These are phyloP conservation scores for Hozukius guyotensis DNA, from an alignment of 2,797 vertebrate genomes.

Conservation along the genomic window DNA sequence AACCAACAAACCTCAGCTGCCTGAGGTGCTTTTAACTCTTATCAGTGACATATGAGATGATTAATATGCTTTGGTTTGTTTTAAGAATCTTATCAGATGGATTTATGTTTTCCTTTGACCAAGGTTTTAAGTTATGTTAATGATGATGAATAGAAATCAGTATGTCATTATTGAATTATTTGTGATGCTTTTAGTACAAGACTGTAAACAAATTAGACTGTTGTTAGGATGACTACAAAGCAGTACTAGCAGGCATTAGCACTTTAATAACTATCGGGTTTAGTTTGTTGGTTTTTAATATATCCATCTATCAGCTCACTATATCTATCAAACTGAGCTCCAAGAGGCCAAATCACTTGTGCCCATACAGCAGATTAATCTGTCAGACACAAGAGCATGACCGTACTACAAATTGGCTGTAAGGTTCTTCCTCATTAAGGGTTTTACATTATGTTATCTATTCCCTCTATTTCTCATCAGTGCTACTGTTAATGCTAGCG, in stretches of 20 bases:
- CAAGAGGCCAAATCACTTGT: neutral
- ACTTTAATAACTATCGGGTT: neutral
- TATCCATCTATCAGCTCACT: neutral
- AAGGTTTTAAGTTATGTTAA: neutral
- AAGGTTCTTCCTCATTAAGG: neutral
- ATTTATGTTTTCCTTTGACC: neutral
- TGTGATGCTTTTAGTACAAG: neutral
- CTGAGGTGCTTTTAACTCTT: neutral
- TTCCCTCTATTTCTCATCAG: neutral
- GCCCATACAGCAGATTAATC: neutral
- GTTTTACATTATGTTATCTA: neutral
- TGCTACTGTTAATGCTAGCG: neutral
- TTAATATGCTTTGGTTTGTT: neutral
- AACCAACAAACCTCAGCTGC: neutral
- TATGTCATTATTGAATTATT: neutral
- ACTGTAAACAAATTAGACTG: neutral
- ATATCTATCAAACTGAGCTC: neutral
- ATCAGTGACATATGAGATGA: neutral
- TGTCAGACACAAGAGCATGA: neutral
- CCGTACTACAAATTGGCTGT: neutral
- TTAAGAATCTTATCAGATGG: constrained; percentile 8
- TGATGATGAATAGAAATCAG: neutral
- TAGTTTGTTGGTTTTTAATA: neutral
- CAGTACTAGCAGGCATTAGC: neutral
- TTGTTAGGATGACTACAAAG: neutral